A percentile compares a stretch with the other conserved stretches of the same genome.
Conservation (phyloP, 2,888 invertebrate genomes). For the Penaeus monodon region DNA sequence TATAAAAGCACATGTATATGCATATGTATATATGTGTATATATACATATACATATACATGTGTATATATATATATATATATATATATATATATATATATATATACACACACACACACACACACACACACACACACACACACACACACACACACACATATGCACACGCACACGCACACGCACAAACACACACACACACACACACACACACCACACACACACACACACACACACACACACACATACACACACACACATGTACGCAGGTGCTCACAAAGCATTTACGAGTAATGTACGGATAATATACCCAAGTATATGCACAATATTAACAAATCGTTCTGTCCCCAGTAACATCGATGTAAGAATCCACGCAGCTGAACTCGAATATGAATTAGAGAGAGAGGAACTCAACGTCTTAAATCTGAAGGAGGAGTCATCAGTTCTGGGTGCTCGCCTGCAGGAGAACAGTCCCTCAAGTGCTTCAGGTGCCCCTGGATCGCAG, state of each 20-base stretch:
- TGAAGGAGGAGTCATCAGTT: conserved; percentile 86
- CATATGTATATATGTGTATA: no score
- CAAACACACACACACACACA: background rate
- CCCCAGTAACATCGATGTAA: conserved; percentile 86
- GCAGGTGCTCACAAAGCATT: no score
- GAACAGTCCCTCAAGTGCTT: conserved; percentile 72
- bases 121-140: no score
- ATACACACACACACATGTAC: background rate
- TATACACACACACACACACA: no score
- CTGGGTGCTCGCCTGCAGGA: conserved; percentile 84
- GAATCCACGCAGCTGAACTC: conserved; percentile 90
- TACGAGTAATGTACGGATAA: no score
- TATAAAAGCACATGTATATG: no score
- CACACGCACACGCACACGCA: no score
- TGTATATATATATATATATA: no score
- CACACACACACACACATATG: no score
- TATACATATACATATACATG: no score
- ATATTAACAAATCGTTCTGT: conserved; percentile 17
- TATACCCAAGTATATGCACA: no score
- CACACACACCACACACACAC: conserved; percentile 3
- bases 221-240: conserved; percentile 16
- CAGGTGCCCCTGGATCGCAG: background rate
- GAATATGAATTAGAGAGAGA: conserved; percentile 90
- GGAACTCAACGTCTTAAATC: conserved; percentile 85
- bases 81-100: no score